phyloP scores from a whole-genome alignment of 1,140 invertebrate genomes.

The Dendrolimus punctatus region DNA sequence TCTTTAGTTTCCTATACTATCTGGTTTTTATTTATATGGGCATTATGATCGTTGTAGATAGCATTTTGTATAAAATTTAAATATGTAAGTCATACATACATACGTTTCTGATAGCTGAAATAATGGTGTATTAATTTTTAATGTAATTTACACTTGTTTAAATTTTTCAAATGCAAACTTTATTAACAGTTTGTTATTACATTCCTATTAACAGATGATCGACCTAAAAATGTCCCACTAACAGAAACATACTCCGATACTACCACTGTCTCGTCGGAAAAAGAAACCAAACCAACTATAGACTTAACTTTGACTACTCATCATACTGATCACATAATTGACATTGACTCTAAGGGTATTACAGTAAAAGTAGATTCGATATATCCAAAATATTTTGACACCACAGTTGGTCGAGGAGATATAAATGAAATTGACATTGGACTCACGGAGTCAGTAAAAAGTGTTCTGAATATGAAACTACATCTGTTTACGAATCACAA shows the following conservation, averaged over 20 bases:
- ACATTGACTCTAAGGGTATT: constrained; percentile 1
- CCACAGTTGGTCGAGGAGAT: too few species aligned
- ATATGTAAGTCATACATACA: too few species aligned
- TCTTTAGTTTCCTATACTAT: background rate
- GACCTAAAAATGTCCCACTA: constrained; percentile 62
- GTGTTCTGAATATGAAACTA: too few species aligned
- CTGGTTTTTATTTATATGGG: background rate
- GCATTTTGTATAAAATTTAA: too few species aligned
- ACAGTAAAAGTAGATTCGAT: background rate
- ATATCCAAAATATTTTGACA: too few species aligned
- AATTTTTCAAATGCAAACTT: constrained; percentile 5
- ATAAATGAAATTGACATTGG: too few species aligned
- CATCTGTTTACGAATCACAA: too few species aligned
- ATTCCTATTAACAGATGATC: constrained; percentile 68
- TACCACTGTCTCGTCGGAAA: constrained; percentile 28
- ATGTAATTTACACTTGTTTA: background rate
- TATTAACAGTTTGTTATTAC: constrained; percentile 42
- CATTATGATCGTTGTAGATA: too few species aligned
- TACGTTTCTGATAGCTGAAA: background rate
- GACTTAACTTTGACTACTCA: constrained; percentile 14
- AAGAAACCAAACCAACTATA: constrained; percentile 19
- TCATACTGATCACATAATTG: constrained; percentile 8
- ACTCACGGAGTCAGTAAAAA: too few species aligned
- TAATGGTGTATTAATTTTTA: too few species aligned
- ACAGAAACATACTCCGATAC: constrained; percentile 50